Evolutionary conservation across 2,888 invertebrate genomes (phyloP), one percentile per base, ranked within the genome.

Genomic region (Prenolepis imparis): DNA sequence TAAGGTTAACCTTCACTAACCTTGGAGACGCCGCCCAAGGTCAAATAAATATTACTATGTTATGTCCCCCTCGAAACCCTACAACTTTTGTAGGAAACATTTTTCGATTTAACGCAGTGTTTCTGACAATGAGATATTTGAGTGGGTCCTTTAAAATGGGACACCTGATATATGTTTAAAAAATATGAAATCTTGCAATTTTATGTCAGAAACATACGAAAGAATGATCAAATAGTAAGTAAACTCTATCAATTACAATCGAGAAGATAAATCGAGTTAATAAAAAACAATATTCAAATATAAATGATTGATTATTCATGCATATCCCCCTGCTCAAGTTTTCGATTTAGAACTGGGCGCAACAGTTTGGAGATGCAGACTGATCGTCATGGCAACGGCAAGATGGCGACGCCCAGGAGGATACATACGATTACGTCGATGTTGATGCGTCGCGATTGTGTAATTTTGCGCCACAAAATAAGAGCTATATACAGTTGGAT

Each of bases 351-450:
- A 24, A 12, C 57, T 15, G 59, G 59, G 59, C 21, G 73, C 73
- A 32, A 61, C n/a, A 4, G 32, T 28, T 21, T n/a, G 21, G 9
- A 48, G 18, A n/a, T 52, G 21, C 11, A 0, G 12, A n/a, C 44
- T 55, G 32, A 66, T 87, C n/a, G 41, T 66, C 72, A 84, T 72
- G 78, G 78, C 21, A 66, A 87, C 55, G 1, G n/a, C 21, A 77
- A 18, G 0, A 88, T 87, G 87, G 83, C 82, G 44, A 55, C 32
- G 66, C 24, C 8, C n/a, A 44, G 41, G 9, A 28, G 2, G 15
- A 21, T 32, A 18, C 44, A n/a, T 18, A 8, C 9, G 15, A 28
- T 1, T 44, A 5, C 15, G 41, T 24, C 64, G 36, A 11, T 52
- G 55, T 1, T 39, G 12, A 12, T 32, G 9, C 1, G 41, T 28